Percentiles rank a stretch among this genome's conserved stretches.
Conservation (phyloP, 2,113 vertebrate genomes). For the Labeo rohita region DNA sequence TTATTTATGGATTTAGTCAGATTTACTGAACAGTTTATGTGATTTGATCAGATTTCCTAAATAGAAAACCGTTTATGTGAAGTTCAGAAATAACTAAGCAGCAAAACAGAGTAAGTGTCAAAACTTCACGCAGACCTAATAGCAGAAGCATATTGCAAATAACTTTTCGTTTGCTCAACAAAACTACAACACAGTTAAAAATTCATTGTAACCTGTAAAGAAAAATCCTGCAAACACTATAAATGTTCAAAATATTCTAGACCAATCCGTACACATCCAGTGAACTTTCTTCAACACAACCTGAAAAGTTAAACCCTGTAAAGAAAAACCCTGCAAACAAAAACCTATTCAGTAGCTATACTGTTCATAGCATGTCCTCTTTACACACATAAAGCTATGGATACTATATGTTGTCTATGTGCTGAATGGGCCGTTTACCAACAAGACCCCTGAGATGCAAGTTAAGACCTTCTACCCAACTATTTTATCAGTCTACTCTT, state of each 20-base stretch:
- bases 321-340: background rate
- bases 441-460: background rate
- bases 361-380: background rate
- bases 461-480: constrained; percentile 1
- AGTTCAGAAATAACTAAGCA: too few species aligned
- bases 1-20: too few species aligned
- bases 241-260: background rate
- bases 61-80: too few species aligned
- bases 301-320: background rate
- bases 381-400: background rate
- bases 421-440: background rate
- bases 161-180: too few species aligned
- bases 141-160: background rate
- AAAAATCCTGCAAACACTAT: background rate
- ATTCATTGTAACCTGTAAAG: background rate
- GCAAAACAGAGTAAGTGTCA: background rate
- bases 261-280: background rate
- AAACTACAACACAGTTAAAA: background rate
- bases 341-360: background rate
- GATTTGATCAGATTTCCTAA: too few species aligned
- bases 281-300: background rate
- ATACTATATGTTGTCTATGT: background rate
- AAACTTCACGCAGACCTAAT: background rate
- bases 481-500: constrained; percentile 26
- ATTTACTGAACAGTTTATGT: background rate